These are phyloP conservation scores for Hemiprocne comata DNA, from an alignment of 2,113 vertebrate genomes.

Conservation along the genomic window DNA sequence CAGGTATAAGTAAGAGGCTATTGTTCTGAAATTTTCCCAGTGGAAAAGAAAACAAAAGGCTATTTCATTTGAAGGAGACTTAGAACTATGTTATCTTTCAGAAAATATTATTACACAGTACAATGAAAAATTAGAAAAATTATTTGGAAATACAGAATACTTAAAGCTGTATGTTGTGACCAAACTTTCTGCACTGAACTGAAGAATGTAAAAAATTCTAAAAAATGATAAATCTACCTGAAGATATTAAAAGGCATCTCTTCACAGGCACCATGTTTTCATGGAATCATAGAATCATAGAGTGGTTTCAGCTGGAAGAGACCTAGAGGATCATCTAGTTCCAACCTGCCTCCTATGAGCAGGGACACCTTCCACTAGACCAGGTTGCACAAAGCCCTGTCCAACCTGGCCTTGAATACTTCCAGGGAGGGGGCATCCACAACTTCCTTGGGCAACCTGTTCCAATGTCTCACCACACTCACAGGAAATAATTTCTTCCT, in stretches of 20 bases:
- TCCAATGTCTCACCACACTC: no score
- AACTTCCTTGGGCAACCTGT: no score
- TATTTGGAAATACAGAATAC: background rate
- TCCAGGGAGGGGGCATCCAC: no score
- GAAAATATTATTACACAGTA: background rate
- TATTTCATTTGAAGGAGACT: background rate
- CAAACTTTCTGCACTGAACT: background rate
- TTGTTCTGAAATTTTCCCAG: background rate
- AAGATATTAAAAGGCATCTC: background rate
- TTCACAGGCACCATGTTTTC: background rate
- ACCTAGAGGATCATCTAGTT: no score
- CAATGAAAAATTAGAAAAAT: background rate
- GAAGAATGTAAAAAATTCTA: background rate
- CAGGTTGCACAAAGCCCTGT: no score
- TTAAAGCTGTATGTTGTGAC: background rate
- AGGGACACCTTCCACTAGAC: no score
- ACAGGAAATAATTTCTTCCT: no score
- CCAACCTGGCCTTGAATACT: no score
- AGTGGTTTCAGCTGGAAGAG: no score
- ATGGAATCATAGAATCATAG: no score
- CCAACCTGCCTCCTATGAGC: no score
- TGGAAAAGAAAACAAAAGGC: background rate
- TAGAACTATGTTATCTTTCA: background rate
- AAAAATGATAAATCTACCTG: background rate
- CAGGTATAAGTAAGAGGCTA: background rate